Evolutionary conservation across 2,113 vertebrate genomes (phyloP).

Genomic region (Dendrocopos noguchii): DNA sequence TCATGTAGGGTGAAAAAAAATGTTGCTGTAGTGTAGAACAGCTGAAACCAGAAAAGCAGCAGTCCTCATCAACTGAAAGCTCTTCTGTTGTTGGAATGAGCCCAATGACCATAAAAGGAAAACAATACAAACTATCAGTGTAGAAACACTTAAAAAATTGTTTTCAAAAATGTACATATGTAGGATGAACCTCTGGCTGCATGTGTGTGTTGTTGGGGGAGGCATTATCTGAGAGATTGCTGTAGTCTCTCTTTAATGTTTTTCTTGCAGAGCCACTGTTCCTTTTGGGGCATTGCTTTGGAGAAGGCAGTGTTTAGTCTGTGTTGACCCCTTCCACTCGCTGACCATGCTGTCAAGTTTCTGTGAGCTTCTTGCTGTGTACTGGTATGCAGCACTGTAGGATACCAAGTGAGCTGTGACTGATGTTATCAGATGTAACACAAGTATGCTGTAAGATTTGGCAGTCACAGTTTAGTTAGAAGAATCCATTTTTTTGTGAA

Average conservation of each 20-base stretch:
- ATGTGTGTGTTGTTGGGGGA: background rate
- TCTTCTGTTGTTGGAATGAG: background rate
- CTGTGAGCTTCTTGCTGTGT: background rate
- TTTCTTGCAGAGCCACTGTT: background rate
- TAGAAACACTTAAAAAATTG: background rate
- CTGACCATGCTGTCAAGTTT: background rate
- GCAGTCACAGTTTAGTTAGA: background rate
- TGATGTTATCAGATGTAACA: background rate
- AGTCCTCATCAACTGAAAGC: slow-evolving; percentile 6
- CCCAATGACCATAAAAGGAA: slow-evolving; percentile 11
- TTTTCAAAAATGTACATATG: background rate
- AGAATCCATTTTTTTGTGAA: slow-evolving; percentile 7
- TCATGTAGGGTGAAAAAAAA: background rate
- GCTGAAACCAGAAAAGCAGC: background rate
- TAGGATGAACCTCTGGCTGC: background rate
- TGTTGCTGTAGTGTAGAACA: background rate
- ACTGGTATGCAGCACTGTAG: too few relatives aligned
- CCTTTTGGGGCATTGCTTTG: background rate
- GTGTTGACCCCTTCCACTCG: background rate
- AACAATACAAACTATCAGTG: background rate
- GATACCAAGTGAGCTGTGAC: background rate
- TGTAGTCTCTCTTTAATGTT: background rate
- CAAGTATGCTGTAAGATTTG: background rate
- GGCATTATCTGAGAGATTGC: background rate
- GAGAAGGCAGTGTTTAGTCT: background rate